Base-by-base conservation (phyloP, 1,140 invertebrate species). In the Himalopsyche phryganea region DNA sequence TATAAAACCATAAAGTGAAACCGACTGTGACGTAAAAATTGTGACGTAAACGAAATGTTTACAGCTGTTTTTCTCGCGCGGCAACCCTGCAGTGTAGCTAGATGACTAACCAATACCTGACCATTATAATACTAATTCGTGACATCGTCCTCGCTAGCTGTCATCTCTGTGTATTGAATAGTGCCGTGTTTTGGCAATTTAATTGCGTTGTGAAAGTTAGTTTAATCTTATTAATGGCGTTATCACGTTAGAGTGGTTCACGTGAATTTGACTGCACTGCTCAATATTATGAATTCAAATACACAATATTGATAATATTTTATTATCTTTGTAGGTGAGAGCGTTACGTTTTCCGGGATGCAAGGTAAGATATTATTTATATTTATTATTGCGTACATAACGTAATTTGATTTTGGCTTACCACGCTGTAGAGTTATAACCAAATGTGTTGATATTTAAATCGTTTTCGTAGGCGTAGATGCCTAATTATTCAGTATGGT, bases 261-360 rank as follows among this genome's bases (percentile, higher is more conserved):
- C 9, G 23, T 28, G 9, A n/a, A n/a, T n/a, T n/a, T n/a, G n/a
- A n/a, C 4, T 28, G 15, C 1, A 33, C 11, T 4, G 41, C 17
- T 44, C n/a, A 10, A 33, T 18, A 19, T 40, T 36, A 6, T 38
- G 14, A 4, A 2, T n/a, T 10, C 18, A 4, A 19, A 38, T 50
- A 36, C 10, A 50, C 9, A 9, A 14, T n/a, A 50, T 18, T 18
- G n/a, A 50, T 40, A 32, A 15, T 33, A 13, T 36, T 36, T 11
- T 17, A 40, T 19, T 9, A 42, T 32, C 50, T 40, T 63, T 76
- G 50, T 73, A 76, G 77, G 78, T 74, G 79, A 79, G 73, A 73
- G 71, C 47, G 75, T 83, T 44, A 75, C 80, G 60, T 82, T 82
- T 66, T 72, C 78, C 60, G 82, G 80, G 57, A 76, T 79, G 71